Conservation (phyloP, 2,888 invertebrate species). For the Helleia helle region DNA sequence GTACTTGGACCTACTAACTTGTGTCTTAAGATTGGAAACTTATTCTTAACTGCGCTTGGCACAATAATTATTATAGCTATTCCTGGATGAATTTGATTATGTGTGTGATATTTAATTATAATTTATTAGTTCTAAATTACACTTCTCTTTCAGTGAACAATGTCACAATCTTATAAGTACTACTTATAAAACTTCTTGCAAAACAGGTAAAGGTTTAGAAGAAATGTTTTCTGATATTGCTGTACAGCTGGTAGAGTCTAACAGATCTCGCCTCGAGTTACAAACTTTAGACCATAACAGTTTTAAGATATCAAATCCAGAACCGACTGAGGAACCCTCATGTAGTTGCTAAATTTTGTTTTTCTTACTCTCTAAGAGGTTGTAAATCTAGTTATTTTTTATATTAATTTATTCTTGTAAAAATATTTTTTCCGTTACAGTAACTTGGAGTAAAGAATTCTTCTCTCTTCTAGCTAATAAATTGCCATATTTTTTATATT, state of each 20-base stretch:
- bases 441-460: not conserved
- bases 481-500: too few species aligned
- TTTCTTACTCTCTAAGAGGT: constrained; percentile 3
- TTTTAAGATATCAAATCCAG: constrained; percentile 80
- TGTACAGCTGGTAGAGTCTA: constrained; percentile 83
- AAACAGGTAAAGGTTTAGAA: constrained; percentile 87
- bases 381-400: too few species aligned
- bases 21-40: too few species aligned
- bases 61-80: too few species aligned
- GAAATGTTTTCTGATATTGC: constrained; percentile 95
- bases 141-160: constrained; percentile 85
- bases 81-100: too few species aligned
- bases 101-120: too few species aligned
- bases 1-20: too few species aligned
- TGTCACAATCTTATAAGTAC: constrained; percentile 92
- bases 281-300: constrained; percentile 85
- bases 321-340: constrained; percentile 69
- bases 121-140: too few species aligned
- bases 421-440: not conserved
- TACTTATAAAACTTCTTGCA: constrained; percentile 92
- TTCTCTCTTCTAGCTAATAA: too few species aligned
- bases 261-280: constrained; percentile 86
- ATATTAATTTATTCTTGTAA: too few species aligned
- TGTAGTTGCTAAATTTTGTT: constrained; percentile 56
- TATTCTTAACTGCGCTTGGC: too few species aligned